Evolutionary conservation across 2,797 vertebrate species (phyloP).

Genomic region (Petrocephalus schoutedeni): DNA sequence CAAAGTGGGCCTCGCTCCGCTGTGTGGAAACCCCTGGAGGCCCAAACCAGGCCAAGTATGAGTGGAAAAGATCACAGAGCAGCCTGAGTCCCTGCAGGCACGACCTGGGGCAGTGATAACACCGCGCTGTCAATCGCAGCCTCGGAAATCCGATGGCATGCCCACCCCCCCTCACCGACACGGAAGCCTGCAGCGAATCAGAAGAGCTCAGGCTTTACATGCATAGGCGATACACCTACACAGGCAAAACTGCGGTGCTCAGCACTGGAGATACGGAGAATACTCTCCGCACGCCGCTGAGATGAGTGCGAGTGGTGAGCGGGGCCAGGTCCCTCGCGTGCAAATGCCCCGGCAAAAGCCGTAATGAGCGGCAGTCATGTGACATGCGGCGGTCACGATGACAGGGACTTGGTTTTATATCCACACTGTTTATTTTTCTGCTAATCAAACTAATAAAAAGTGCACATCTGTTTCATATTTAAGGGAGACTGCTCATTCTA

Average conservation of each 20-base stretch:
- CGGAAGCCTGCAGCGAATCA: not conserved
- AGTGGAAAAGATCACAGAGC: not conserved
- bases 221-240: not conserved
- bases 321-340: not conserved
- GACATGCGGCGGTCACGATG: not conserved
- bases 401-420: not conserved
- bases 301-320: not conserved
- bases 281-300: not conserved
- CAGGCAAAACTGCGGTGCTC: not conserved
- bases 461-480: conserved; percentile 13
- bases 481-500: not conserved
- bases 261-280: not conserved
- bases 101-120: not conserved
- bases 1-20: not conserved
- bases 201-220: not conserved
- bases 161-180: not conserved
- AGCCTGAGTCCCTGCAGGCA: not conserved
- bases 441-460: conserved; percentile 8
- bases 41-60: not conserved
- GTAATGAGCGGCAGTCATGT: not conserved
- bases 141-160: not conserved
- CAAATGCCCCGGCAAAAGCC: not conserved
- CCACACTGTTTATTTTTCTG: not conserved
- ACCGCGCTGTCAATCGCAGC: not conserved
- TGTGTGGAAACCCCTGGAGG: not conserved